Evolutionary conservation across 2,113 vertebrate species (phyloP).

Genomic region (Leucopsar rothschildi): DNA sequence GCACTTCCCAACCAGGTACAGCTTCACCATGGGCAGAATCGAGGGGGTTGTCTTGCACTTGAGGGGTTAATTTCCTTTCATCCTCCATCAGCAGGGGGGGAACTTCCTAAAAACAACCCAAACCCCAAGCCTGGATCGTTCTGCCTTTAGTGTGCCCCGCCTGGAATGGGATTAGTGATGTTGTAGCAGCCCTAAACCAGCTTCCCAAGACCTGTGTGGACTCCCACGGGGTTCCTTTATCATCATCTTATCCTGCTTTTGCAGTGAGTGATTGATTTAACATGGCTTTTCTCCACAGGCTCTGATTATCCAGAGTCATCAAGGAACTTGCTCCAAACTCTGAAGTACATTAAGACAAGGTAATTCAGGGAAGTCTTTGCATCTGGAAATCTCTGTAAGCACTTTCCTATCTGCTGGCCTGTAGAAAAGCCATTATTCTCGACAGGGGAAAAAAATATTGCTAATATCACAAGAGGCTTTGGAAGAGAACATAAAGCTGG

Average conservation of each 20-base stretch:
- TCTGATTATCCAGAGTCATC: constrained; percentile 35
- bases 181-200: not conserved
- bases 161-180: not conserved
- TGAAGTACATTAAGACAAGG: constrained; percentile 47
- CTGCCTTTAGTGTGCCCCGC: not conserved
- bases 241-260: not conserved
- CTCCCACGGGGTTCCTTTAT: not conserved
- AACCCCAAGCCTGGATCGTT: not conserved
- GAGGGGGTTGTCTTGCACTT: not conserved
- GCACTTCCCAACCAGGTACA: rapidly evolving
- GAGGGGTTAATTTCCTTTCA: not conserved
- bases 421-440: constrained; percentile 62
- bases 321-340: constrained; percentile 40
- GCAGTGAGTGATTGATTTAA: not conserved
- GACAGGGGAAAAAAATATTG: constrained; percentile 31
- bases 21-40: rapidly evolving
- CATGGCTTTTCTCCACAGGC: not conserved
- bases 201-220: not conserved
- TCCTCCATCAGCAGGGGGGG: not conserved
- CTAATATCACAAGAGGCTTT: constrained; percentile 42
- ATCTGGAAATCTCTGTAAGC: constrained; percentile 49
- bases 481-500: constrained; percentile 42
- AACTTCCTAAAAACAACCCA: not conserved
- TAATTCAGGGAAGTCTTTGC: constrained; percentile 54
- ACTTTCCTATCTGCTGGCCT: constrained; percentile 59